Conservation (phyloP, 2,888 invertebrate genomes). For the Melitaea athalia region DNA sequence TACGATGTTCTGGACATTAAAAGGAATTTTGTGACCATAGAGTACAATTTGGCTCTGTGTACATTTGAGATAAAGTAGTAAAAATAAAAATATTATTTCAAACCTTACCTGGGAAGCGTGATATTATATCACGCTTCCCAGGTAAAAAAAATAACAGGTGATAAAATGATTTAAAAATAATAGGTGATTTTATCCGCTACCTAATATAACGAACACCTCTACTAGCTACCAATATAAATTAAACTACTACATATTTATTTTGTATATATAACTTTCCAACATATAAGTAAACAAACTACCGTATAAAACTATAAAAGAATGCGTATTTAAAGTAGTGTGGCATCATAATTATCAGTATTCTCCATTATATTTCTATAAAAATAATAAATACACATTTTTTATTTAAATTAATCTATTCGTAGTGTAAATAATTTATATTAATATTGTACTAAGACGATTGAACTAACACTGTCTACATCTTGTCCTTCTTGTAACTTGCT, state of each 20-base stretch:
- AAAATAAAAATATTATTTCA: no score
- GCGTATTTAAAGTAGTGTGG: not conserved
- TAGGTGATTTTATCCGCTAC: no score
- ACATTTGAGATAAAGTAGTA: no score
- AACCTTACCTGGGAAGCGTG: no score
- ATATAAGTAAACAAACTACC: not conserved
- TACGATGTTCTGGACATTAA: no score
- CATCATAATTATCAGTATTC: conserved; percentile 15
- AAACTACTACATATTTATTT: not conserved
- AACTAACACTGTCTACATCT: conserved; percentile 9
- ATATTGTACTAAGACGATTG: conserved; percentile 1
- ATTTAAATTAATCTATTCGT: conserved; percentile 21
- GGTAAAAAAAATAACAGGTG: no score
- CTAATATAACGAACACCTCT: no score
- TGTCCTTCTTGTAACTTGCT: no score
- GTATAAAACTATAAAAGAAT: not conserved
- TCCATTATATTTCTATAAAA: conserved; percentile 1
- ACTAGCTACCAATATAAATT: not conserved
- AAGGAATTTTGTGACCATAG: no score
- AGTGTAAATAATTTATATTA: conserved; percentile 10
- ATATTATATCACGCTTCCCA: no score
- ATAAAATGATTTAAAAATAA: no score
- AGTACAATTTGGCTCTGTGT: no score
- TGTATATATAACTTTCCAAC: not conserved
- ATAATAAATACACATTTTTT: conserved; percentile 22